A percentile compares a stretch with the other conserved stretches of the same genome.
Conservation (phyloP, 2,888 invertebrate genomes). For the Taphrorychus bicolor region DNA sequence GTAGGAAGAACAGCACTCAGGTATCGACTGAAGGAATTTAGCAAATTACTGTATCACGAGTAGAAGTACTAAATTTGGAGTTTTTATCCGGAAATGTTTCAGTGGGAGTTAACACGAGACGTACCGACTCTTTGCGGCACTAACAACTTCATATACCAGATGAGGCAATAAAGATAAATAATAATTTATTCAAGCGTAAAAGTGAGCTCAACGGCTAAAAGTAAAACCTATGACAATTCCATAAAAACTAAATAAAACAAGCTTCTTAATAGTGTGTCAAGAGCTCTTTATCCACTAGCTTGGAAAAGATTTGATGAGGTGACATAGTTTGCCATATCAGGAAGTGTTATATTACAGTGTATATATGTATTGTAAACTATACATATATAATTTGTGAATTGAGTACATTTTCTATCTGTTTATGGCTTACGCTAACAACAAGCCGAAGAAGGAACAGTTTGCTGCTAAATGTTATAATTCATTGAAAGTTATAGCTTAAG, state of each 20-base stretch:
- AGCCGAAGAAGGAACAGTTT: not conserved
- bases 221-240: constrained; percentile 25
- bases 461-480: not conserved
- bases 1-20: not conserved
- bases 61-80: not conserved
- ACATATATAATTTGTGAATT: not conserved
- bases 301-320: constrained; percentile 33
- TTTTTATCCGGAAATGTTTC: not conserved
- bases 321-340: constrained; percentile 35
- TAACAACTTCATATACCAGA: not conserved
- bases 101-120: not conserved
- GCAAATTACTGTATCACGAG: not conserved
- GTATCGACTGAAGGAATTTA: not conserved
- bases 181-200: constrained; percentile 5
- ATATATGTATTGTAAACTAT: constrained; percentile 4
- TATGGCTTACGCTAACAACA: not conserved
- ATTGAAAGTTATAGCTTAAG: not conserved
- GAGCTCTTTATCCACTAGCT: constrained; percentile 30
- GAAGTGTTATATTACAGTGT: constrained; percentile 36
- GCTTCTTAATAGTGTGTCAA: constrained; percentile 29
- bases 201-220: constrained; percentile 12
- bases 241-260: constrained; percentile 15
- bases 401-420: not conserved
- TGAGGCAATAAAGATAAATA: not conserved
- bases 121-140: not conserved